Evolutionary conservation across 1,140 invertebrate species (phyloP).

Genomic region (Papilio polytes): DNA sequence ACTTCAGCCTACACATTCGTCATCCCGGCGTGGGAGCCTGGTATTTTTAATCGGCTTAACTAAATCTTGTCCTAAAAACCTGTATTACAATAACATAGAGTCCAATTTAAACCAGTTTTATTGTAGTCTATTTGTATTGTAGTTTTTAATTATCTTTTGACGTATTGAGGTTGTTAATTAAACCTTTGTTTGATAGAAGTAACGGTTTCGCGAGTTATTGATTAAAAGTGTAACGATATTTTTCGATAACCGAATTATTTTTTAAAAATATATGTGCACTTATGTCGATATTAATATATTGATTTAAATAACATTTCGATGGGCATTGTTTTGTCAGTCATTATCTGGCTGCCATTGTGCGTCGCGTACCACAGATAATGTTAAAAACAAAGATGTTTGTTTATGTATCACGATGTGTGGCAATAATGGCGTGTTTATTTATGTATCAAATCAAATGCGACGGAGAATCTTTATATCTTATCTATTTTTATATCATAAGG

Average conservation of each 20-base stretch:
- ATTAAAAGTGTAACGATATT: not conserved
- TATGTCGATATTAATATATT: slow-evolving; percentile 3
- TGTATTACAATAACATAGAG: not conserved
- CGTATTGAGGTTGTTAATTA: slow-evolving; percentile 21
- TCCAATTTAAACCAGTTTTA: not conserved
- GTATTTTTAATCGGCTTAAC: slow-evolving; percentile 17
- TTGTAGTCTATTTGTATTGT: not conserved
- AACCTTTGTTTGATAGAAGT: not conserved
- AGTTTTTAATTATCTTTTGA: slow-evolving; percentile 26
- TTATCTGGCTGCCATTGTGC: slow-evolving; percentile 1
- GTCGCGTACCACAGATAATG: slow-evolving; percentile 1
- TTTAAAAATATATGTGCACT: not conserved
- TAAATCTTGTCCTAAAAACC: slow-evolving; percentile 19
- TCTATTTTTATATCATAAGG: slow-evolving; percentile 3
- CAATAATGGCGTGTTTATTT: slow-evolving; percentile 11
- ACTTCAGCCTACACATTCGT: slow-evolving; percentile 35
- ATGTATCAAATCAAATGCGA: not conserved
- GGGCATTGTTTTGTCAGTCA: slow-evolving; percentile 7
- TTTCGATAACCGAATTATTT: not conserved
- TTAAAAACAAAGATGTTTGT: slow-evolving; percentile 19
- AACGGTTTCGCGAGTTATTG: not conserved
- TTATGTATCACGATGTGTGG: not conserved
- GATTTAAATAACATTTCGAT: not conserved
- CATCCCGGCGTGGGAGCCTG: slow-evolving; percentile 1
- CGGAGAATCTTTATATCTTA: not conserved